Evolutionary conservation across 1,140 invertebrate genomes (phyloP).

Genomic region (Drosophila yakuba): DNA sequence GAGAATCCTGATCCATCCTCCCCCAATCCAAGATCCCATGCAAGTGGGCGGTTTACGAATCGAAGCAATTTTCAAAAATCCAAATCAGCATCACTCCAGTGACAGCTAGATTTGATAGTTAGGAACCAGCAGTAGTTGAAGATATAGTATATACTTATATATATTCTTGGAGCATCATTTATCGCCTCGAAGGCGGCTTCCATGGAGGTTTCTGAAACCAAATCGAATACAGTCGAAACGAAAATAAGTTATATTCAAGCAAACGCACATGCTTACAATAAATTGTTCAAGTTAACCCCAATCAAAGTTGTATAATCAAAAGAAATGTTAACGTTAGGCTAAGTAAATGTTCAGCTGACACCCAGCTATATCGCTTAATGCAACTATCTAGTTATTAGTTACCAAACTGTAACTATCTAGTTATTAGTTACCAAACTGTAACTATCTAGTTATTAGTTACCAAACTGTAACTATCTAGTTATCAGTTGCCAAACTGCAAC

Average conservation of each 20-base stretch:
- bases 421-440: constrained; percentile 6
- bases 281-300: constrained; percentile 28
- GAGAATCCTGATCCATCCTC: constrained; percentile 9
- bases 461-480: constrained; percentile 5
- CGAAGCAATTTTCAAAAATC: constrained; percentile 72
- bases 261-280: constrained; percentile 53
- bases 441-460: constrained; percentile 20
- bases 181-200: constrained; percentile 53
- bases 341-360: constrained; percentile 30
- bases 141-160: constrained; percentile 47
- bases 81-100: constrained; percentile 50
- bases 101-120: constrained; percentile 28
- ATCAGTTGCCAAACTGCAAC: constrained; percentile 9
- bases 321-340: constrained; percentile 70
- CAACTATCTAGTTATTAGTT: constrained; percentile 18
- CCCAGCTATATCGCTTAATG: constrained; percentile 8
- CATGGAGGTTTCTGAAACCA: constrained; percentile 69
- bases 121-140: constrained; percentile 32
- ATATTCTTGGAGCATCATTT: constrained; percentile 70
- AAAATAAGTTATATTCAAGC: constrained; percentile 21
- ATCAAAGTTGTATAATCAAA: constrained; percentile 56
- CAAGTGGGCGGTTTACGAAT: constrained; percentile 71
- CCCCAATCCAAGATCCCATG: constrained; percentile 38
- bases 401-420: constrained; percentile 2
- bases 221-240: constrained; percentile 18